phyloP scores from a whole-genome alignment of 2,888 invertebrate genomes.

The Aproaerema taeniolella region DNA sequence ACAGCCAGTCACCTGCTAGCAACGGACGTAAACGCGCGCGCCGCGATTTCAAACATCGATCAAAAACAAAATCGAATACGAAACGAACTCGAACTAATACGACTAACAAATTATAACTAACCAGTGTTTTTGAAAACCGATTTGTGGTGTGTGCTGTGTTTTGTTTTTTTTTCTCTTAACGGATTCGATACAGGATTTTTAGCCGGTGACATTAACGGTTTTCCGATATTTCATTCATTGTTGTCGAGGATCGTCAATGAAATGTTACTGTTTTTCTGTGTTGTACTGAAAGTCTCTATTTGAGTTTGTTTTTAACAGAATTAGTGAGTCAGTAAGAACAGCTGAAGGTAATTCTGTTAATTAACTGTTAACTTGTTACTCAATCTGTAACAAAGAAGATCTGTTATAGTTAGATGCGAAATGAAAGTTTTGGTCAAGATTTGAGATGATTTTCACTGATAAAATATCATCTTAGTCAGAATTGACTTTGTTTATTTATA shows the following conservation, averaged over 20 bases:
- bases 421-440: too few relatives aligned
- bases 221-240: slow-evolving; percentile 17
- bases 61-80: too few relatives aligned
- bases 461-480: too few relatives aligned
- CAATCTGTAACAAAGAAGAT: slow-evolving; percentile 2
- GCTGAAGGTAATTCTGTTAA: slow-evolving; percentile 12
- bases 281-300: too few relatives aligned
- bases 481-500: too few relatives aligned
- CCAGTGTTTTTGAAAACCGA: slow-evolving; percentile 34
- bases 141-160: slow-evolving; percentile 39
- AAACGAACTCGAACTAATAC: slow-evolving; percentile 30
- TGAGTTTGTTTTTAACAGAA: too few relatives aligned
- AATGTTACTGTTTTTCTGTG: background rate
- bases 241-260: slow-evolving; percentile 5
- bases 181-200: slow-evolving; percentile 51
- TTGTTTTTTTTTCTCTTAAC: slow-evolving; percentile 29
- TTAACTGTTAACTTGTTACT: slow-evolving; percentile 12
- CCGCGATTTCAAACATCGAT: slow-evolving; percentile 23
- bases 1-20: slow-evolving; percentile 68
- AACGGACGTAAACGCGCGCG: slow-evolving; percentile 58
- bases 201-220: slow-evolving; percentile 54
- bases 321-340: too few relatives aligned
- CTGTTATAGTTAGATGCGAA: too few relatives aligned
- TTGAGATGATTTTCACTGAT: too few relatives aligned
- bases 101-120: slow-evolving; percentile 38